Evolutionary conservation across 2,797 vertebrate species (phyloP).

Genomic region (Danionella dracula): DNA sequence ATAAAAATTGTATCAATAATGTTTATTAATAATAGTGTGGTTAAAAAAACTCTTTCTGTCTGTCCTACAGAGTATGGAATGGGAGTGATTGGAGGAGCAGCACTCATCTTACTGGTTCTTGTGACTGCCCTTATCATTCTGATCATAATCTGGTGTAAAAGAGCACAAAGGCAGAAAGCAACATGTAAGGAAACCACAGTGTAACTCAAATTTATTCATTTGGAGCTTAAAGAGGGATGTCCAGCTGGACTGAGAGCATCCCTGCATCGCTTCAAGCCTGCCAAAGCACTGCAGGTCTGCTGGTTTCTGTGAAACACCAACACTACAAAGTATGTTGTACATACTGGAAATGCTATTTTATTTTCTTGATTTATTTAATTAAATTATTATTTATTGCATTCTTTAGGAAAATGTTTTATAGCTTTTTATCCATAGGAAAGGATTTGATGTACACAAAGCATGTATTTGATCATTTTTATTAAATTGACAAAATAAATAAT

Average conservation of each 20-base stretch:
- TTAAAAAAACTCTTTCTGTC: background rate
- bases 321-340: conserved; percentile 23
- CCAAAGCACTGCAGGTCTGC: background rate
- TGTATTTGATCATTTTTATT: too few species aligned
- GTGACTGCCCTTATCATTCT: conserved; percentile 56
- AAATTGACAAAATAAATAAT: conserved; percentile 19
- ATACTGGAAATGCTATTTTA: background rate
- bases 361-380: background rate
- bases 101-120: conserved; percentile 53
- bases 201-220: background rate
- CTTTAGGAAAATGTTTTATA: background rate
- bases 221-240: background rate
- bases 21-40: too few species aligned
- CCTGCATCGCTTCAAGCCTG: too few species aligned
- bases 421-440: background rate
- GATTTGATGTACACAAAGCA: background rate
- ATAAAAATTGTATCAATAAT: too few species aligned
- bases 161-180: conserved; percentile 26
- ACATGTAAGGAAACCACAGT: conserved; percentile 42
- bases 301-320: conserved; percentile 69
- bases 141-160: conserved; percentile 66
- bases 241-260: conserved; percentile 3
- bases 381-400: background rate
- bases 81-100: conserved; percentile 60
- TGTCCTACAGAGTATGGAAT: conserved; percentile 60